A percentile compares a stretch with the other conserved stretches of the same genome.
Conservation (phyloP, 2,797 vertebrate species). For the Helostoma temminkii region DNA sequence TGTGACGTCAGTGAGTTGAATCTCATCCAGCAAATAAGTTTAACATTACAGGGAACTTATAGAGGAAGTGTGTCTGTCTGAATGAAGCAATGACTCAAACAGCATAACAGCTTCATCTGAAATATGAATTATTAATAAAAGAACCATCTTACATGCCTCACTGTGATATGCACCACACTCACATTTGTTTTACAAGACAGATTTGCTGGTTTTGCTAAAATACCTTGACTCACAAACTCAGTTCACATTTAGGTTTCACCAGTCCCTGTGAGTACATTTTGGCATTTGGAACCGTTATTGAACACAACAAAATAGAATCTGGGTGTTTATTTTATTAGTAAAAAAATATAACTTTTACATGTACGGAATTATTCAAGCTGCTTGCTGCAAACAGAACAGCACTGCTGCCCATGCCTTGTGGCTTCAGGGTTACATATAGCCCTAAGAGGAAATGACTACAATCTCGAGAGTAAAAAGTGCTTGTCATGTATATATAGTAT, state of each 20-base stretch:
- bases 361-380: constrained; percentile 60
- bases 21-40: not conserved
- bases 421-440: no score
- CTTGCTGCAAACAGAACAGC: constrained; percentile 50
- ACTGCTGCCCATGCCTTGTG: constrained; percentile 18
- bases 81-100: not conserved
- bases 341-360: not conserved
- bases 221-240: not conserved
- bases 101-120: not conserved
- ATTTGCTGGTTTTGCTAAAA: not conserved
- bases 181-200: not conserved
- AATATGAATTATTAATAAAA: not conserved
- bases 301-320: not conserved
- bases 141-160: not conserved
- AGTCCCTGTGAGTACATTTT: not conserved
- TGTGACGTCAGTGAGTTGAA: not conserved
- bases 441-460: constrained; percentile 20
- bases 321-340: not conserved
- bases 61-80: not conserved
- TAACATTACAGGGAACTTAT: not conserved
- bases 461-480: constrained; percentile 12
- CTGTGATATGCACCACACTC: not conserved
- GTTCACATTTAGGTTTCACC: no score
- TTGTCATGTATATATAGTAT: no score
- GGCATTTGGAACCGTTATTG: not conserved